Conservation (phyloP, 2,113 vertebrate species). For the Crotalus helleri region DNA sequence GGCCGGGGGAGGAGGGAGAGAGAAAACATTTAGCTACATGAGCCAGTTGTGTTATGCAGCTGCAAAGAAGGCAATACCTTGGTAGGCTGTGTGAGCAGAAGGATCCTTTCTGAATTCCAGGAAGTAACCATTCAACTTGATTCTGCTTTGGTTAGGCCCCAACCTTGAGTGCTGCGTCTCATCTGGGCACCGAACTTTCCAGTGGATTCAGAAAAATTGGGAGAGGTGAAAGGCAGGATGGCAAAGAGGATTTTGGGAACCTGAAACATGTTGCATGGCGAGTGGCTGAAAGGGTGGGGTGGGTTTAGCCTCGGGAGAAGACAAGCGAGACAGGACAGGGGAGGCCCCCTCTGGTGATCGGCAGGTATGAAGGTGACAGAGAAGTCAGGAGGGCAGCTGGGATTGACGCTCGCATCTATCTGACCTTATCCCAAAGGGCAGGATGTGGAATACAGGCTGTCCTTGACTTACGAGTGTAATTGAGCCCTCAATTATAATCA, state of each 20-base stretch:
- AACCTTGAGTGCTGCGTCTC: neutral
- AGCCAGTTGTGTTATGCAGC: neutral
- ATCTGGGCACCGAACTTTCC: neutral
- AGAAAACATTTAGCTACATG: neutral
- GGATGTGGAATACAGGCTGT: too few species aligned
- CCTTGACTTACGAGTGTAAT: too few species aligned
- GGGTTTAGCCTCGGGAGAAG: neutral
- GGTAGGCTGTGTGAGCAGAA: neutral
- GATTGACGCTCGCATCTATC: too few species aligned
- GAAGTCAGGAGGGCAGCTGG: too few species aligned
- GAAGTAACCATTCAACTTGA: neutral
- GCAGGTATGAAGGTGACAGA: neutral
- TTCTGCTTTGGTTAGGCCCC: neutral
- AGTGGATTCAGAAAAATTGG: neutral
- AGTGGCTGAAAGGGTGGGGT: neutral
- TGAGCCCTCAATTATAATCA: too few species aligned
- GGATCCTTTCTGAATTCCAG: neutral
- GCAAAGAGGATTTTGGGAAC: neutral
- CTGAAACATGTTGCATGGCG: neutral
- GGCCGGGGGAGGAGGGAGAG: neutral
- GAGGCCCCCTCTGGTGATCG: neutral
- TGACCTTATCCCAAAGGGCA: too few species aligned
- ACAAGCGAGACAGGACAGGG: neutral
- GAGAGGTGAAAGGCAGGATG: neutral
- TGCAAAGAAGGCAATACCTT: neutral